Base-by-base conservation (phyloP, 2,113 vertebrate species). In the Brevimyrus niger region DNA sequence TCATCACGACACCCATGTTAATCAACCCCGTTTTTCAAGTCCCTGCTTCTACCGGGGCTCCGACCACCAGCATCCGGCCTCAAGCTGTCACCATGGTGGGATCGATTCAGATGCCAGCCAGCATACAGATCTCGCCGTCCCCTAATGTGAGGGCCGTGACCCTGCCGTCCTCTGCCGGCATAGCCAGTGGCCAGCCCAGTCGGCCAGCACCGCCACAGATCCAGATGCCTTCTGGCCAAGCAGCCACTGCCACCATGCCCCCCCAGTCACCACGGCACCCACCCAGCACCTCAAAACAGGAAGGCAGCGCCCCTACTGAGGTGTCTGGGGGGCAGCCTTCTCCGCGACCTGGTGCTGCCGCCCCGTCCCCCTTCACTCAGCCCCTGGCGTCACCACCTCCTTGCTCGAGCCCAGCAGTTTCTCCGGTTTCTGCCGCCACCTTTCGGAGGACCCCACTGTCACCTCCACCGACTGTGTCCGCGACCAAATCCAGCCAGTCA, bases 11-110 rank as follows among this genome's bases (percentile, higher is more conserved):
- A 47, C 97, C 98, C 0, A 97, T 99, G 88, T 98, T 98, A 93
- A 97, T 98, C 90, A 98, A 98, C 1, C 97, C 97, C 13, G 97
- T 98, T 92, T 97, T 99, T 92, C 98, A 99, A 91, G 97, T 98
- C 53, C 94, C 96, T 1, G 89, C 92, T 89, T 85, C 93, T 8
- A 91, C 95, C 55, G 93, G 94, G 65, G 90, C 95, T 23, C 93
- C 95, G 9, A 95, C 90, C 88, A 92, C 92, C 73, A 97, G 97
- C 93, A 97, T 98, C 92, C 97, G 97, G 90, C 96, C 98, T 80
- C 98, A 98, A 90, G 93, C 98, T 50, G 97, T 97, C 90, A 96
- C 98, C 0, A 97, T 99, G 90, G 96, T 99, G 90, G 97, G 97
- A 58, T 95, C 98, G 82, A 95, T 99, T 90, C 97, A 98, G 90